Conservation (phyloP, 2,888 invertebrate genomes). For the Synanthedon andrenaeformis region DNA sequence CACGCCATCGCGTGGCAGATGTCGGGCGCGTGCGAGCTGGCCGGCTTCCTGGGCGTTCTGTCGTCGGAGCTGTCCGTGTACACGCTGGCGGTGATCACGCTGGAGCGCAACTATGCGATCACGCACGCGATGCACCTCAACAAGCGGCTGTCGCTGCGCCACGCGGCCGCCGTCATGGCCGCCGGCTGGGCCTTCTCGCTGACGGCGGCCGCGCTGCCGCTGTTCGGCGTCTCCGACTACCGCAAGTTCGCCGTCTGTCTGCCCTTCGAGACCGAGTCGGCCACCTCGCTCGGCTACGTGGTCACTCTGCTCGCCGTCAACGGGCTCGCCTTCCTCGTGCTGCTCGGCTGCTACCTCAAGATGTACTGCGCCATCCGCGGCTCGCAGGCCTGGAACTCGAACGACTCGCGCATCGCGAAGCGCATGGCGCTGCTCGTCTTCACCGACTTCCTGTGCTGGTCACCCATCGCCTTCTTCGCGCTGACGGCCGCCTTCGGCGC, state of each 20-base stretch:
- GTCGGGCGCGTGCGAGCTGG: conserved; percentile 91
- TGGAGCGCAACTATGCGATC: conserved; percentile 96
- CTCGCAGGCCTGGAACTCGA: conserved; percentile 97
- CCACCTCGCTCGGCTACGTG: conserved; percentile 87
- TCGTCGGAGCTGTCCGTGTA: conserved; percentile 95
- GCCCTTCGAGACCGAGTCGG: conserved; percentile 89
- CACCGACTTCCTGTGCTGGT: conserved; percentile 98
- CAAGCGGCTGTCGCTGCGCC: conserved; percentile 89
- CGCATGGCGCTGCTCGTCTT: conserved; percentile 96
- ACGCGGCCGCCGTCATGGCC: conserved; percentile 92
- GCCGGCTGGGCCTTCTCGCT: conserved; percentile 93
- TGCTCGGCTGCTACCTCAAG: conserved; percentile 95
- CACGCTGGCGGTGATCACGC: conserved; percentile 94
- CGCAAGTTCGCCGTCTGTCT: conserved; percentile 96
- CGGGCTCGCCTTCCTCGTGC: conserved; percentile 91
- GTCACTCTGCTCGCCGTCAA: conserved; percentile 92
- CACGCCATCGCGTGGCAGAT: conserved; percentile 98
- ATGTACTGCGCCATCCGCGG: conserved; percentile 99
- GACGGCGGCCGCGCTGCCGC: conserved; percentile 87
- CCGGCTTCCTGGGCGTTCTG: conserved; percentile 94
- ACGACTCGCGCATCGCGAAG: conserved; percentile 95
- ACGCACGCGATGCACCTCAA: conserved; percentile 98
- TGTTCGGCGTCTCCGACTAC: conserved; percentile 94
- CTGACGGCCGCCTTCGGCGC: conserved; percentile 93
- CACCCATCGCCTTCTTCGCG: conserved; percentile 96